Percentiles rank a stretch among this genome's conserved stretches.
Conservation (phyloP, 2,888 invertebrate genomes). For the Incurvaria masculella region DNA sequence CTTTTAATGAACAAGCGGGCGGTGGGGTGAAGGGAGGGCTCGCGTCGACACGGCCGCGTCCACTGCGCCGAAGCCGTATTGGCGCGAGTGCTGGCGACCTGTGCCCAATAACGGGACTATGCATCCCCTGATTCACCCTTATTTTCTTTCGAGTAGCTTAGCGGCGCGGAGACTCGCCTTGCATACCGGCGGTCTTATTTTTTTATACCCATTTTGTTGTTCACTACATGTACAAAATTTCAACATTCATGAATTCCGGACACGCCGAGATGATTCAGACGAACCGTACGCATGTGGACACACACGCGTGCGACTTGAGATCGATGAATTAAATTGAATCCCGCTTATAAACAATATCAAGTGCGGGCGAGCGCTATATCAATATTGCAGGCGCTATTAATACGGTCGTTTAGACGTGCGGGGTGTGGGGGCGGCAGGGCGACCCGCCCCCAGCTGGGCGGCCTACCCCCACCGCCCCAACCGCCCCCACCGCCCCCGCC, state of each 20-base stretch:
- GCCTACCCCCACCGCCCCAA: slow-evolving; percentile 20
- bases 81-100: no score
- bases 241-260: no score
- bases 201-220: no score
- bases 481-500: slow-evolving; percentile 23
- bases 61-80: no score
- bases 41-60: neutral
- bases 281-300: neutral
- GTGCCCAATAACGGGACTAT: no score
- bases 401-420: slow-evolving; percentile 41
- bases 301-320: neutral
- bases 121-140: no score
- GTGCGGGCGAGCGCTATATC: slow-evolving; percentile 50
- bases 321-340: slow-evolving; percentile 36
- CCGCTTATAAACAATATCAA: slow-evolving; percentile 56
- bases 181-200: no score
- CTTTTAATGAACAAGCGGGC: neutral
- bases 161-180: no score
- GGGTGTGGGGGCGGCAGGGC: neutral
- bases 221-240: no score
- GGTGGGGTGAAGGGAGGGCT: neutral
- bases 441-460: slow-evolving; percentile 19
- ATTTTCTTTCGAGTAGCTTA: no score
- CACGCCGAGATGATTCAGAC: no score
- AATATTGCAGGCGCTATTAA: slow-evolving; percentile 56